phyloP scores from a whole-genome alignment of 2,888 invertebrate species.

The Dasysyrphus albostriatus region DNA sequence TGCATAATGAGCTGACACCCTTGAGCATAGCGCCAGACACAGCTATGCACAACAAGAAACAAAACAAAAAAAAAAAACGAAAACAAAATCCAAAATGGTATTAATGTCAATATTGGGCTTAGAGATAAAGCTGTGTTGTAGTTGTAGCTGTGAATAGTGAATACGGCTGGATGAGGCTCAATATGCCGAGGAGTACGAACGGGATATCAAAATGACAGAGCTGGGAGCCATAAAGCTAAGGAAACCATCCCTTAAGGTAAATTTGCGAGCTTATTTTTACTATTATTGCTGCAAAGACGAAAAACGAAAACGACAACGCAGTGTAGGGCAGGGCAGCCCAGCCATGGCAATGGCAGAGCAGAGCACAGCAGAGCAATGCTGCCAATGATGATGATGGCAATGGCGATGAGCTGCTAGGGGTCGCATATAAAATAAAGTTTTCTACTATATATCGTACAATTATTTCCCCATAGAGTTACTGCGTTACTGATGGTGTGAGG shows the following conservation, averaged over 20 bases:
- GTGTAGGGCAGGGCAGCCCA: not conserved
- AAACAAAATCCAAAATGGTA: constrained; percentile 46
- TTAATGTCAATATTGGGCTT: constrained; percentile 63
- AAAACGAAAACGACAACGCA: constrained; percentile 29
- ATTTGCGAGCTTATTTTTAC: constrained; percentile 46
- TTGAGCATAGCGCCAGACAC: constrained; percentile 10
- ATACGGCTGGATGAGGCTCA: constrained; percentile 15
- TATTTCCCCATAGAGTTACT: constrained; percentile 63
- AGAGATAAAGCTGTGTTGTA: constrained; percentile 22
- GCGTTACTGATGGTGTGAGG: not conserved
- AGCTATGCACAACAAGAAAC: not conserved
- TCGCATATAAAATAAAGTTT: constrained; percentile 67
- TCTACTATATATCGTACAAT: constrained; percentile 37
- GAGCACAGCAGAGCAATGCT: not conserved
- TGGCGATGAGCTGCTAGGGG: constrained; percentile 49
- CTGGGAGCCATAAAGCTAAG: constrained; percentile 64
- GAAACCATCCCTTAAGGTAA: constrained; percentile 52
- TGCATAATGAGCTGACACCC: constrained; percentile 42
- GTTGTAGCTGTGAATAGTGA: not conserved
- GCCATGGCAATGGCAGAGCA: not conserved
- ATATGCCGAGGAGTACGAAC: not conserved
- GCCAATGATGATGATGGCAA: constrained; percentile 42
- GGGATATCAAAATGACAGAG: constrained; percentile 43
- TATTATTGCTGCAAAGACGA: constrained; percentile 37
- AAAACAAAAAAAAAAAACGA: not conserved